Conservation (phyloP, 1,140 invertebrate genomes). For the Belonocnema kinseyi region DNA sequence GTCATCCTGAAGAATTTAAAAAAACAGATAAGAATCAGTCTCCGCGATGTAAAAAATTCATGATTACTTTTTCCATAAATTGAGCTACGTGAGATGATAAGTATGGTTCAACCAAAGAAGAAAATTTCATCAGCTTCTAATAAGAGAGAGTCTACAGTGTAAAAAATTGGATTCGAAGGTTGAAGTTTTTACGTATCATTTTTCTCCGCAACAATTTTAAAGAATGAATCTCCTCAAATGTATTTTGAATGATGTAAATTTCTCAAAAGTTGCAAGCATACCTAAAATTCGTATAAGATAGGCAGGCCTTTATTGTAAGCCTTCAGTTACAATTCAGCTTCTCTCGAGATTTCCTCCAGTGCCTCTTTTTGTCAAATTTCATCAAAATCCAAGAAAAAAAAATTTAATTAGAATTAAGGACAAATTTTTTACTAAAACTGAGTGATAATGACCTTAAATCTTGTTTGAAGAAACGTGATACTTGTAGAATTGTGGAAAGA, state of each 20-base stretch:
- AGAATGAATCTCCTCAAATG: background rate
- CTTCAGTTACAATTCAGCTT: background rate
- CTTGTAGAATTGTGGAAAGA: too few relatives aligned
- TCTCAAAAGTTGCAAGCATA: background rate
- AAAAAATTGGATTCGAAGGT: background rate
- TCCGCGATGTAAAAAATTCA: background rate
- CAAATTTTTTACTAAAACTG: too few relatives aligned
- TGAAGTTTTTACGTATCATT: background rate
- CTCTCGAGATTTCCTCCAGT: background rate
- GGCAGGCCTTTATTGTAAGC: background rate
- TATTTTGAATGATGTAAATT: background rate
- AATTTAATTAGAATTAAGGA: too few relatives aligned
- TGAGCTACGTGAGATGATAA: background rate
- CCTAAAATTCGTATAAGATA: background rate
- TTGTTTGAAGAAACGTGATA: too few relatives aligned
- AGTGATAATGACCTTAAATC: too few relatives aligned
- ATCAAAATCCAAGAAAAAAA: too few relatives aligned
- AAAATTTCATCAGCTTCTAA: conserved; percentile 15
- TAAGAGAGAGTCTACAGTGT: background rate
- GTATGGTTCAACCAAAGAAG: conserved; percentile 2
- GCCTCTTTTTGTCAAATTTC: too few relatives aligned
- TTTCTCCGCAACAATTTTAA: conserved; percentile 3
- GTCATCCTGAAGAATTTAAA: too few relatives aligned
- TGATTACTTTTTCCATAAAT: background rate
- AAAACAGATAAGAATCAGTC: too few relatives aligned